phyloP scores from a whole-genome alignment of 2,113 vertebrate genomes.

The Amphiprion percula region DNA sequence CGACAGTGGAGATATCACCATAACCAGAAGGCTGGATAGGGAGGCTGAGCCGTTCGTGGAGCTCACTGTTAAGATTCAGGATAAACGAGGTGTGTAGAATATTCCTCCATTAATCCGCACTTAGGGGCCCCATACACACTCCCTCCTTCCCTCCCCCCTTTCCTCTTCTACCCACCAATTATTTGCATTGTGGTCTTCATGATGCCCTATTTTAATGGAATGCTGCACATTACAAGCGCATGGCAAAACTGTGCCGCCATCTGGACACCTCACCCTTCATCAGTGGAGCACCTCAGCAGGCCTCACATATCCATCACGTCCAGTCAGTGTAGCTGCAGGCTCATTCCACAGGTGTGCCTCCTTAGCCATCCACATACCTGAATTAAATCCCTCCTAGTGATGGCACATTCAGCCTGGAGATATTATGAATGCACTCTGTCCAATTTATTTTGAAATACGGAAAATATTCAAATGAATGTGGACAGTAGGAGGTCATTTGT shows the following conservation, averaged over 20 bases:
- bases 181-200: slow-evolving; percentile 55
- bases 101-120: slow-evolving; percentile 54
- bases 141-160: too few species aligned
- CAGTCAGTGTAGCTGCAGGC: slow-evolving; percentile 18
- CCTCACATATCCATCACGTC: slow-evolving; percentile 37
- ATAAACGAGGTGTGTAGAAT: slow-evolving; percentile 86
- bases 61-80: slow-evolving; percentile 87
- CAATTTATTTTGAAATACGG: neutral
- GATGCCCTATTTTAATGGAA: slow-evolving; percentile 59
- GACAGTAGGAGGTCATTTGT: slow-evolving; percentile 3
- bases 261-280: slow-evolving; percentile 59
- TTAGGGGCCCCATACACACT: slow-evolving; percentile 10
- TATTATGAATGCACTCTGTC: neutral
- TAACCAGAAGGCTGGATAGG: slow-evolving; percentile 85
- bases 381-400: neutral
- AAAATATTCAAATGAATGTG: neutral
- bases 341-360: slow-evolving; percentile 71
- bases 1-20: slow-evolving; percentile 86
- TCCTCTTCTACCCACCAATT: slow-evolving; percentile 9
- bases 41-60: slow-evolving; percentile 86
- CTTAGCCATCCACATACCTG: slow-evolving; percentile 14
- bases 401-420: neutral
- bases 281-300: slow-evolving; percentile 42
- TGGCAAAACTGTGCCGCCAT: slow-evolving; percentile 62
- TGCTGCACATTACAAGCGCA: slow-evolving; percentile 44